Conservation (phyloP, 1,140 invertebrate species). For the Plectrocnemia conspersa region DNA sequence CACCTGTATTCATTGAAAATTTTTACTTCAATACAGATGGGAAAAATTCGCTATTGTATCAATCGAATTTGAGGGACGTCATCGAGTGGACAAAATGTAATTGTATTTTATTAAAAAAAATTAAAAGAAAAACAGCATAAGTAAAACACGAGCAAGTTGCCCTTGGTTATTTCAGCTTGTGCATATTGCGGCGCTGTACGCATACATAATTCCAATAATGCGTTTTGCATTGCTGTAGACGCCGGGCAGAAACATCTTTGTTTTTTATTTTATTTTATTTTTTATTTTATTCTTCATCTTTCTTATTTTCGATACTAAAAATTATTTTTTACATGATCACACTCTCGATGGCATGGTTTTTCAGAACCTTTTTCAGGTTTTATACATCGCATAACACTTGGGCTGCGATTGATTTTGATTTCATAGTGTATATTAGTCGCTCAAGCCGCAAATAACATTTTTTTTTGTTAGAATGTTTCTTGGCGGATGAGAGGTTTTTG, state of each 20-base stretch:
- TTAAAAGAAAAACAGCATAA: too few relatives aligned
- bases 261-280: neutral
- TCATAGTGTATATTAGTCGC: too few relatives aligned
- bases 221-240: conserved; percentile 2
- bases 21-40: conserved; percentile 17
- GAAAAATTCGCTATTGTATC: conserved; percentile 21
- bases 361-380: too few relatives aligned
- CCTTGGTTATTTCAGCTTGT: conserved; percentile 14
- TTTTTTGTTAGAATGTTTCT: too few relatives aligned
- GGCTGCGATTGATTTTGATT: too few relatives aligned
- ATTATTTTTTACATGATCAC: too few relatives aligned
- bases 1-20: neutral
- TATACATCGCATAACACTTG: too few relatives aligned
- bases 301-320: too few relatives aligned
- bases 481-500: too few relatives aligned
- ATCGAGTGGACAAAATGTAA: conserved; percentile 23
- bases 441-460: too few relatives aligned
- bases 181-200: conserved; percentile 17
- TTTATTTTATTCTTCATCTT: neutral
- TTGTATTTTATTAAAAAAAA: conserved; percentile 4
- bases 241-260: neutral
- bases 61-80: conserved; percentile 16
- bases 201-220: conserved; percentile 4
- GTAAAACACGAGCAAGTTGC: too few relatives aligned
- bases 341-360: too few relatives aligned